A percentile compares a stretch with the other conserved stretches of the same genome.
Evolutionary conservation across 2,113 vertebrate species (phyloP).

Genomic region (Erythrocercus mccallii): DNA sequence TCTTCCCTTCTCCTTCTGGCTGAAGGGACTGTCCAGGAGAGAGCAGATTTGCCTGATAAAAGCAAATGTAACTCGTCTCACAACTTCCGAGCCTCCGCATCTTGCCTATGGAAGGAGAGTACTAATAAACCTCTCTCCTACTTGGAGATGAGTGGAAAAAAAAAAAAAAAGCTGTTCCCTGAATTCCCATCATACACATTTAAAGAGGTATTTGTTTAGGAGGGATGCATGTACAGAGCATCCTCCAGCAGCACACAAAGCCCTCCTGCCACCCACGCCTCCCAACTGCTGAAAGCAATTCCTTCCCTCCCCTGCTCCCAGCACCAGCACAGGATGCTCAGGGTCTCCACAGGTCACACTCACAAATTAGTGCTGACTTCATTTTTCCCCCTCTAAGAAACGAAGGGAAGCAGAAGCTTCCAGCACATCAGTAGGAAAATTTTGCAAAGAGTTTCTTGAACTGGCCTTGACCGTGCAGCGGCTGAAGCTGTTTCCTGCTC

Average conservation of each 20-base stretch:
- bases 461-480: constrained; percentile 30
- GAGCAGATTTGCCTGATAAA: background rate
- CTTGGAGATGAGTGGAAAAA: background rate
- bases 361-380: constrained; percentile 15
- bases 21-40: background rate
- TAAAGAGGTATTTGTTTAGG: constrained; percentile 56
- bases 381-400: background rate
- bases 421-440: constrained; percentile 49
- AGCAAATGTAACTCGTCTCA: background rate
- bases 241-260: constrained; percentile 10
- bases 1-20: background rate
- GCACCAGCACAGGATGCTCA: constrained; percentile 58
- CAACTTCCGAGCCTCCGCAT: constrained; percentile 7
- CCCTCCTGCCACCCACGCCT: constrained; percentile 60
- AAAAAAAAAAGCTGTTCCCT: background rate
- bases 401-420: constrained; percentile 57
- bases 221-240: background rate
- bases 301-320: constrained; percentile 44
- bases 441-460: constrained; percentile 55
- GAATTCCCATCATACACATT: constrained; percentile 17
- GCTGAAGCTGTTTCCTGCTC: constrained; percentile 63
- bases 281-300: constrained; percentile 44
- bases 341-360: constrained; percentile 45
- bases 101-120: background rate
- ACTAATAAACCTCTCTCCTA: background rate